Base-by-base conservation (phyloP, 1,140 invertebrate genomes). In the Oedothorax gibbosus region DNA sequence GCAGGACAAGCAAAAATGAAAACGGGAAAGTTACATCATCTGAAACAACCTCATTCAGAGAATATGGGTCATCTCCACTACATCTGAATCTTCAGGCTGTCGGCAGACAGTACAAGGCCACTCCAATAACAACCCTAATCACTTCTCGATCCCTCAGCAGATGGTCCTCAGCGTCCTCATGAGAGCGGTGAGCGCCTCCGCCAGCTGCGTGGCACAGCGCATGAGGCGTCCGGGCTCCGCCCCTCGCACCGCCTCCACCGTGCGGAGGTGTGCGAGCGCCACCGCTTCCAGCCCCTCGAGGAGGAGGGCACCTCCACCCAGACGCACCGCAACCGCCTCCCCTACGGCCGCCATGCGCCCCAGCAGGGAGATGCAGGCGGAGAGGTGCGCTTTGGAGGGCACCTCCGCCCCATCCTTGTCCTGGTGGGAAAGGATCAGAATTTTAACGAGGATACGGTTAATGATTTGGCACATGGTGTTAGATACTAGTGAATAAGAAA, bases 231-330 rank as follows among this genome's bases (percentile, higher is more conserved):
- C 90, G 90, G 92, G 91, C 64, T 91, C 88, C 2, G 91, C 91
- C 87, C 92, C 91, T 88, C 87, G 21, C 89, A 90, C 79, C 57
- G 90, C 90, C 90, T 88, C 87, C 88, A 92, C 87, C 0, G 91
- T 92, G 53, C 89, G 89, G 65, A 90, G 93, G 88, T 95, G 96
- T 18, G 94, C 94, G n/a, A 94, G 93, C 0, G 94, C 93, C 35
- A 96, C 94, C 89, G 95, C 94, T 87, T 94, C 93, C 8, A 96
- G 94, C 89, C 95, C 94, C 15, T 94, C 91, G 0, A 96, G 93
- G 56, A 96, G 90, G 88, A 95, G 95, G 56, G 94, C 92, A 0
- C 94, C 93, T 0, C 94, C 92, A n/a, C 93, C 93, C 54, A 94
- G 94, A 85, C 94, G 93, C 60, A 93, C 91, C n/a, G 94, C 93